Conservation (phyloP, 2,113 vertebrate genomes). For the Albula glossodonta region DNA sequence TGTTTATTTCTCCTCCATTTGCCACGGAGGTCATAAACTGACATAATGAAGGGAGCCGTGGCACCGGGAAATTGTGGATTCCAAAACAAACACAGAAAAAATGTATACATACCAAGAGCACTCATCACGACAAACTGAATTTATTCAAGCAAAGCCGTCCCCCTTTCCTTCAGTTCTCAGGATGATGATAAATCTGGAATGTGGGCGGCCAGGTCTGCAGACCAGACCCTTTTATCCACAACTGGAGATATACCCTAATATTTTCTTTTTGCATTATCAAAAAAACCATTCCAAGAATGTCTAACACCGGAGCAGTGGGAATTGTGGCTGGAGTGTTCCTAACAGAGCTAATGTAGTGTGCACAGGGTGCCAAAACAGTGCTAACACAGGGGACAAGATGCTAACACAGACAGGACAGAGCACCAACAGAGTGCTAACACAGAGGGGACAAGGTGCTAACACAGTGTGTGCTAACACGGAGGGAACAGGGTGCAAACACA, state of each 20-base stretch:
- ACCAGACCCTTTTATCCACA: slow-evolving; percentile 10
- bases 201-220: slow-evolving; percentile 8
- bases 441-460: too few species aligned
- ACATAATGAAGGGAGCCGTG: slow-evolving; percentile 3
- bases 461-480: too few species aligned
- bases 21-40: slow-evolving; percentile 24
- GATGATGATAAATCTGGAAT: neutral
- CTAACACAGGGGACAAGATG: neutral
- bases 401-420: too few species aligned
- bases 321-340: neutral
- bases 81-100: slow-evolving; percentile 32
- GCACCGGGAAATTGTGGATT: slow-evolving; percentile 26
- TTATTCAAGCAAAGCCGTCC: slow-evolving; percentile 35
- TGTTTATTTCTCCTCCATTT: slow-evolving; percentile 30
- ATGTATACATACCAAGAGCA: slow-evolving; percentile 23
- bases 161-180: slow-evolving; percentile 18
- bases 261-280: slow-evolving; percentile 25
- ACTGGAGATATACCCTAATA: slow-evolving; percentile 11
- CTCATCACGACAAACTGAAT: slow-evolving; percentile 36
- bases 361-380: too few species aligned
- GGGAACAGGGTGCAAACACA: too few species aligned
- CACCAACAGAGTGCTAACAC: too few species aligned
- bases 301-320: neutral
- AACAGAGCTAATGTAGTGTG: too few species aligned
- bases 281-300: slow-evolving; percentile 18